Percentiles rank a stretch among this genome's conserved stretches.
phyloP scores from a whole-genome alignment of 2,797 vertebrate species.

The Anabas testudineus region DNA sequence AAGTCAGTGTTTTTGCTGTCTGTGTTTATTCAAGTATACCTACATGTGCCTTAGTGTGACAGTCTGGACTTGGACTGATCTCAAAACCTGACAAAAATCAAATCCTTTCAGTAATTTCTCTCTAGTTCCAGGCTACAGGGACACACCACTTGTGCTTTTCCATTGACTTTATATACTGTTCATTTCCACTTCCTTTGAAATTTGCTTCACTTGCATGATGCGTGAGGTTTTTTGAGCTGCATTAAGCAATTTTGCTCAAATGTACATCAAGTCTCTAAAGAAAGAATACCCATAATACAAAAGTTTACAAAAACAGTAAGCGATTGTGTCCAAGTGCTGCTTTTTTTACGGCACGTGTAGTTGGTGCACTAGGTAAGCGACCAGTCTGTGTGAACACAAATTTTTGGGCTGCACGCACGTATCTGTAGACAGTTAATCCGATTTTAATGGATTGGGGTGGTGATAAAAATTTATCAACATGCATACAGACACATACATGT shows the following conservation, averaged over 20 bases:
- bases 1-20: not conserved
- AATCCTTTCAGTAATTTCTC: not conserved
- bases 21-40: not conserved
- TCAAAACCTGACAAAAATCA: not conserved
- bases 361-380: too few species aligned
- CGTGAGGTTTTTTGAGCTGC: not conserved
- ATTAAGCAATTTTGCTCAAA: not conserved
- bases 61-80: not conserved
- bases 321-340: too few species aligned
- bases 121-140: not conserved
- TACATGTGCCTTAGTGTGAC: not conserved
- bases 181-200: not conserved
- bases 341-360: too few species aligned
- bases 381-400: too few species aligned
- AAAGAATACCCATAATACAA: too few species aligned
- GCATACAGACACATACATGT: too few species aligned
- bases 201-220: not conserved
- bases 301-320: too few species aligned
- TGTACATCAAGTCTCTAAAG: too few species aligned
- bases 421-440: too few species aligned
- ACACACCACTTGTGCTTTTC: not conserved
- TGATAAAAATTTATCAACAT: too few species aligned
- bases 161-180: not conserved
- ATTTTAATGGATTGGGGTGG: too few species aligned
- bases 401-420: too few species aligned